Base-by-base conservation (phyloP, 2,113 vertebrate species). In the Chelonoidis abingdonii region DNA sequence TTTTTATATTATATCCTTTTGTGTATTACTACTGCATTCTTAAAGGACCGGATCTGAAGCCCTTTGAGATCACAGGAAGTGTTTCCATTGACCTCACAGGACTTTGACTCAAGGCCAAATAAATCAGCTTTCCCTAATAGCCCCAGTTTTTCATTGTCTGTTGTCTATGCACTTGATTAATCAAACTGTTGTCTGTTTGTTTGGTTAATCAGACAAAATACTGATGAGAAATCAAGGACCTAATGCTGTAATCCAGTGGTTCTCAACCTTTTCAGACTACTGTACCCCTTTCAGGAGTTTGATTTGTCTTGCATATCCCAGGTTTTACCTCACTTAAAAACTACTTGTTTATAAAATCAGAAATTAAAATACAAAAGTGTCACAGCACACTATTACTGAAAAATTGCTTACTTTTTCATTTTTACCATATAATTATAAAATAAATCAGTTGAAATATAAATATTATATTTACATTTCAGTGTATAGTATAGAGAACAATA, bases 151-250 rank as follows among this genome's bases (percentile, higher is more conserved):
- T 83, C 44, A 88, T 49, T 82, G 44, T 14, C 56, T 96, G 94
- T 89, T 95, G 85, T 4, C 8, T 82, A 65, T 88, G 38, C 44
- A 44, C 69, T 93, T 96, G 93, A 94, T 95, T 92, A 86, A 94
- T 94, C 80, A 93, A 94, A 84, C 80, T 86, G 59, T 84, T 94
- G 62, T 79, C 83, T 91, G 83, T 94, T 94, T 96, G 72, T 93
- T 94, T 95, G 92, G 96, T 94, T 96, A 94, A 90, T 94, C 94
- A 96, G 94, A 94, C 2, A 11, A 90, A 78, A 62, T 84, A 80
- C 38, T 92, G 83, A 90, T 94, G 85, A 96, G 94, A 80, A 57
- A 91, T 94, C 19, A 80, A 96, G 92, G 90, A 86, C 56, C 72
- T 24, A 88, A 65, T 84, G 84, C 80, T 93, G 65, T 94, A 90